phyloP scores from a whole-genome alignment of 2,888 invertebrate species.

The Rhingia rostrata region DNA sequence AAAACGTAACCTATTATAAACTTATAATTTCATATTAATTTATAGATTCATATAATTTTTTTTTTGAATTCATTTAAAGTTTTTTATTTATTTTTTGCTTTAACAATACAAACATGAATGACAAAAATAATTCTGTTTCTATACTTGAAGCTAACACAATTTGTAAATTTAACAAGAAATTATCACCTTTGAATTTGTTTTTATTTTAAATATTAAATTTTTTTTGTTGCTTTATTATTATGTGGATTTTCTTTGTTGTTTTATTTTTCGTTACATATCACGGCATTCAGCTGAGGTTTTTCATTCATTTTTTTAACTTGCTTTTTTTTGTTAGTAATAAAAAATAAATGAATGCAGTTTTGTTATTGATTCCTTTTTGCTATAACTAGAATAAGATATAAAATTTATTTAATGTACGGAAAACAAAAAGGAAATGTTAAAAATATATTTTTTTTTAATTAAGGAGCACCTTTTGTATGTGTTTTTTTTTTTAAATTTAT shows the following conservation, averaged over 20 bases:
- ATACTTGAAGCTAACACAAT: slow-evolving; percentile 51
- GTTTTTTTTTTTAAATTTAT: slow-evolving; percentile 28
- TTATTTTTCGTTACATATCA: slow-evolving; percentile 79
- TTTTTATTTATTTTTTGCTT: slow-evolving; percentile 14
- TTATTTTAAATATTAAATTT: slow-evolving; percentile 29
- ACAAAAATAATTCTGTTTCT: slow-evolving; percentile 17
- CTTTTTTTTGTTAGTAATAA: slow-evolving; percentile 60
- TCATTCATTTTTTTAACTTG: slow-evolving; percentile 47
- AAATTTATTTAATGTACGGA: slow-evolving; percentile 54
- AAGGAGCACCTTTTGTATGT: slow-evolving; percentile 64
- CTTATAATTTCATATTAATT: slow-evolving; percentile 14
- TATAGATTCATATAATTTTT: slow-evolving; percentile 27
- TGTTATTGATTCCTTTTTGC: slow-evolving; percentile 32
- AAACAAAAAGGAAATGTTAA: slow-evolving; percentile 41
- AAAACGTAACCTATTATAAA: slow-evolving; percentile 22
- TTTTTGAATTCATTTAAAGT: slow-evolving; percentile 22
- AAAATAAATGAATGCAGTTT: slow-evolving; percentile 14
- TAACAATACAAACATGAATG: slow-evolving; percentile 28
- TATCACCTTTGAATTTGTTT: slow-evolving; percentile 62
- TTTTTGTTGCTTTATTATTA: slow-evolving; percentile 12
- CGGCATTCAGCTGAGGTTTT: slow-evolving; percentile 82
- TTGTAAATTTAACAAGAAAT: slow-evolving; percentile 61
- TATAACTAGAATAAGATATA: slow-evolving; percentile 62
- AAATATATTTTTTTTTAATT: slow-evolving; percentile 39
- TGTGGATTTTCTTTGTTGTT: not conserved